These are phyloP conservation scores for Conchocele bisecta DNA, from an alignment of 2,888 invertebrate species.

Conservation along the genomic window DNA sequence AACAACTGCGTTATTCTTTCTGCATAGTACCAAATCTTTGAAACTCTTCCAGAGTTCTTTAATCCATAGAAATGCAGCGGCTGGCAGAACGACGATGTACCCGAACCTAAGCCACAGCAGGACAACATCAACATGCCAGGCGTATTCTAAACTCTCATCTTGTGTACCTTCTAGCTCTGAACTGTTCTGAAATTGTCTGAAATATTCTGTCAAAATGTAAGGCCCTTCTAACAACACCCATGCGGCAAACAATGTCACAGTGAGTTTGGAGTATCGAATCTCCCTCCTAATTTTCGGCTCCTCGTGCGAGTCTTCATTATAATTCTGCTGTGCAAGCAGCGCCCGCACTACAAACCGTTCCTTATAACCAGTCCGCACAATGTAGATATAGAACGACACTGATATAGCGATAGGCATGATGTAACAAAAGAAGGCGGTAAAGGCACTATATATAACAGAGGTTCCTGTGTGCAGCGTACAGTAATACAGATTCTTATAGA, in stretches of 20 bases:
- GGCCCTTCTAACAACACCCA: conserved; percentile 76
- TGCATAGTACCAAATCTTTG: conserved; percentile 75
- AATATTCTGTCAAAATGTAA: conserved; percentile 66
- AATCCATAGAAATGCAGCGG: conserved; percentile 70
- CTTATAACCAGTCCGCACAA: conserved; percentile 59
- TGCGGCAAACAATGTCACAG: conserved; percentile 64
- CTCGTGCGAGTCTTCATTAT: conserved; percentile 50
- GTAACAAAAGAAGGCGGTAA: conserved; percentile 66
- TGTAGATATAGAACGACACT: conserved; percentile 65
- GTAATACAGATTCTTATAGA: conserved; percentile 65
- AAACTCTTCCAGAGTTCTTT: conserved; percentile 77
- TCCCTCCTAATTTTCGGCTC: conserved; percentile 64
- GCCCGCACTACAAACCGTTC: conserved; percentile 59
- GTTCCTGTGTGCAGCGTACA: conserved; percentile 69
- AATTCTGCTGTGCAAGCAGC: conserved; percentile 63
- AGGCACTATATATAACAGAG: conserved; percentile 65
- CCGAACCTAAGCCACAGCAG: conserved; percentile 77
- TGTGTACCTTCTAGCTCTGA: conserved; percentile 45
- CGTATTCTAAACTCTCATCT: conserved; percentile 57
- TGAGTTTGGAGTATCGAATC: conserved; percentile 64
- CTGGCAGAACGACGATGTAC: conserved; percentile 71
- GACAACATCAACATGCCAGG: conserved; percentile 71
- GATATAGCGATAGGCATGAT: conserved; percentile 68
- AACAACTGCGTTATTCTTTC: conserved; percentile 74
- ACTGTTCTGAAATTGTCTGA: conserved; percentile 64